These are phyloP conservation scores for Pseudopodoces humilis DNA, from an alignment of 2,113 vertebrate genomes.

Conservation along the genomic window DNA sequence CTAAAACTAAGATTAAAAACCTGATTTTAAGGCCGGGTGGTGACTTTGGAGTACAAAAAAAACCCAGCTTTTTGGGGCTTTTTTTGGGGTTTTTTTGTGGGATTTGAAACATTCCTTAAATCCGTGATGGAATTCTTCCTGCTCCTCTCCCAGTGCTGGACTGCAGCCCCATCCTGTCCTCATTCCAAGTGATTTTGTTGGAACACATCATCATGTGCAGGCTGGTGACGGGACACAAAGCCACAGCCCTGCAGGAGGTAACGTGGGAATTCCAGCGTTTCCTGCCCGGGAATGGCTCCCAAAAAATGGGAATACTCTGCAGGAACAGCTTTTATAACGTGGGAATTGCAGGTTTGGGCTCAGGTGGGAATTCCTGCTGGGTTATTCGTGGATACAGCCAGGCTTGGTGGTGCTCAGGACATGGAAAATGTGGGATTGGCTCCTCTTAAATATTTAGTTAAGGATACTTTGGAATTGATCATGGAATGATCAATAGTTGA, in stretches of 20 bases:
- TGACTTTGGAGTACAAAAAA: neutral
- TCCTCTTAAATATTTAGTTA: fast-evolving
- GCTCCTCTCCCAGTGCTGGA: constrained; percentile 85
- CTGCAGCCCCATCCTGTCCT: constrained; percentile 97
- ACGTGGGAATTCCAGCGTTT: neutral
- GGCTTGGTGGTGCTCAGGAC: neutral
- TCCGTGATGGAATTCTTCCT: neutral
- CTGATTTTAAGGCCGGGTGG: neutral
- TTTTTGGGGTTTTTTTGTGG: fast-evolving
- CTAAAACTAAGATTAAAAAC: neutral
- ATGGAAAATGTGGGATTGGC: neutral
- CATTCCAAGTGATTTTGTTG: constrained; percentile 97
- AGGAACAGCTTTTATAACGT: fast-evolving
- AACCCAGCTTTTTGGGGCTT: fast-evolving
- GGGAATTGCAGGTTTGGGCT: neutral
- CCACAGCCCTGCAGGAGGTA: constrained; percentile 94
- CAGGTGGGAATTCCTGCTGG: neutral
- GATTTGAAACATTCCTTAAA: neutral
- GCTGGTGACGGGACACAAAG: constrained; percentile 97
- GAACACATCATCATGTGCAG: constrained; percentile 99
- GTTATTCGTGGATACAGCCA: fast-evolving
- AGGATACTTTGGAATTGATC: neutral
- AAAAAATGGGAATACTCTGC: neutral
- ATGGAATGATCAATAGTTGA: fast-evolving
- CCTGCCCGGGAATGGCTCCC: neutral